Evolutionary conservation across 1,140 invertebrate genomes (phyloP), one percentile per base, ranked within the genome.

Genomic region (Oscheius sp.): DNA sequence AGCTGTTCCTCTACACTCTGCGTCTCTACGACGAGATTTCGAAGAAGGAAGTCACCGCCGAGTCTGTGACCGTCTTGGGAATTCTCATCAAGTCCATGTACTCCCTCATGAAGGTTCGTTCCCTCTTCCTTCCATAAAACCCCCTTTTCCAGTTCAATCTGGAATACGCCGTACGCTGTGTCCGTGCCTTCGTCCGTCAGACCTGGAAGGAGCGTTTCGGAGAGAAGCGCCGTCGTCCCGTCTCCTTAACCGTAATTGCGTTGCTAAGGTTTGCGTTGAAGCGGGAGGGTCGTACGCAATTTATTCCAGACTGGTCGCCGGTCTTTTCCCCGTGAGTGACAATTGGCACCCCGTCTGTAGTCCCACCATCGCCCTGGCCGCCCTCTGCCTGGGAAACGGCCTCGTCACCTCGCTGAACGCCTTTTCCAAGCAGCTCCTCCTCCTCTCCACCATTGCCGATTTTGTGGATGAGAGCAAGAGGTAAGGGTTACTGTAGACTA

Each of bases 251-350:
- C 15, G 20, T 73, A 2, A 42, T 65, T 29, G 32, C 70, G 38
- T 13, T 23, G 36, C 32, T 65, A 3, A 34, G 63, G 59, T 62
- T 55, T 7, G 7, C 28, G 7, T 55, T 55, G 15, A 20, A 42
- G 38, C 7, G 38, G n/a, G 38, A 42, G 7, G n/a, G 38, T 42
- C 7, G 23, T 45, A 18, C 42, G 23, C 18, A 45, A 18, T 59
- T 59, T 59, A 15, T 32, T 63, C 35, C 31, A 63, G 61, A 63
- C 55, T 74, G 3, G 68, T 77, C 26, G 45, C 77, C 26, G 20
- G 46, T 3, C 75, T 78, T 0, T 78, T 78, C 32, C 77, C 77
- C 23, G 71, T 71, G 3, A 55, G 72, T 0, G 77, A 78, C 38
- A 42, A 18, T 13, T 78, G 64, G 62, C 77, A 78, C 55, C 77